phyloP scores from a whole-genome alignment of 2,888 invertebrate genomes.

The Busseola fusca region DNA sequence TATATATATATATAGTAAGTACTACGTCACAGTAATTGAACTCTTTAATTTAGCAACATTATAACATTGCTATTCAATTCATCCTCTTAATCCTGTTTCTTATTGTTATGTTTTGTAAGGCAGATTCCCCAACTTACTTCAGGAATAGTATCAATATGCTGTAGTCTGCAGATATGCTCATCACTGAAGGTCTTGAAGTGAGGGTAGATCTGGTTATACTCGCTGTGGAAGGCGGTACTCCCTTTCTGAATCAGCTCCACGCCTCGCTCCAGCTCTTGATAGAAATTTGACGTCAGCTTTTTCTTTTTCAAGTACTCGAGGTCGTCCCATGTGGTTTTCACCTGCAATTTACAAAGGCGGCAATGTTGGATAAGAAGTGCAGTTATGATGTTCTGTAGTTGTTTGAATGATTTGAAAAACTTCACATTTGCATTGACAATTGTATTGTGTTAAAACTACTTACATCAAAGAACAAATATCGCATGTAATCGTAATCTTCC shows the following conservation, averaged over 20 bases:
- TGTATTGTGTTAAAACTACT: conserved; percentile 49
- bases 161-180: conserved; percentile 79
- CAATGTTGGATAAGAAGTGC: neutral
- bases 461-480: conserved; percentile 79
- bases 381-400: neutral
- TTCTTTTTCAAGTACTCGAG: conserved; percentile 81
- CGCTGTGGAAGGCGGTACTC: conserved; percentile 78
- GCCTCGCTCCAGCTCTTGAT: conserved; percentile 73
- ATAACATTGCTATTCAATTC: neutral
- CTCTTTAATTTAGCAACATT: too few species aligned
- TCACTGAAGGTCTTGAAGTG: conserved; percentile 76
- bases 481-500: conserved; percentile 79
- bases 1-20: too few species aligned
- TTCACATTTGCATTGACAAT: too few species aligned
- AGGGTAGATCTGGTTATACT: conserved; percentile 80
- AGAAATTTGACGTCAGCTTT: conserved; percentile 76
- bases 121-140: conserved; percentile 67
- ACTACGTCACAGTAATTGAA: too few species aligned
- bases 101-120: neutral
- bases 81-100: neutral
- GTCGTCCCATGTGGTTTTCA: conserved; percentile 75
- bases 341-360: conserved; percentile 60
- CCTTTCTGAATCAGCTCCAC: conserved; percentile 74
- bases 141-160: conserved; percentile 79
- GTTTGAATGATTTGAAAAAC: too few species aligned